A percentile compares a stretch with the other conserved stretches of the same genome.
Conservation (phyloP, 2,888 invertebrate species). For the Miltochrista miniata region DNA sequence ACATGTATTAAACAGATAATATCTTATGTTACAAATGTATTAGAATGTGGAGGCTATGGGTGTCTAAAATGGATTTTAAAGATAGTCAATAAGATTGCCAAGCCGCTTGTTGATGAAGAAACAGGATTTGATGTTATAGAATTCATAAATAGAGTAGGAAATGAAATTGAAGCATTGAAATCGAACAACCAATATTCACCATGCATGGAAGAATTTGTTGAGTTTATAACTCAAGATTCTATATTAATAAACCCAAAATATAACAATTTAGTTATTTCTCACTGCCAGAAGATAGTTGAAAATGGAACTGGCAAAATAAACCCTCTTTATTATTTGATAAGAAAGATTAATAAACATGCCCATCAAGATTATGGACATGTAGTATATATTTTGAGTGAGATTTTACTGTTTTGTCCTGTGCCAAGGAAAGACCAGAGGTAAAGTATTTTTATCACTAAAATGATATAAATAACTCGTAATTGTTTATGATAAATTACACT, state of each 20-base stretch:
- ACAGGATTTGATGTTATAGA: slow-evolving; percentile 49
- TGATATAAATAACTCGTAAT: too few species aligned
- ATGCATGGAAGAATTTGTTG: slow-evolving; percentile 69
- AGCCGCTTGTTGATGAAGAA: slow-evolving; percentile 36
- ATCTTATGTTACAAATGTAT: slow-evolving; percentile 55
- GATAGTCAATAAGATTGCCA: slow-evolving; percentile 58
- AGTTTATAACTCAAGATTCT: slow-evolving; percentile 57
- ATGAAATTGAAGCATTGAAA: slow-evolving; percentile 74
- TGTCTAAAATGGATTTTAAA: slow-evolving; percentile 69
- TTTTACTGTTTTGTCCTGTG: slow-evolving; percentile 75
- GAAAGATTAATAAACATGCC: slow-evolving; percentile 41
- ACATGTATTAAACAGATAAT: slow-evolving; percentile 39
- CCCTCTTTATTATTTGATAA: slow-evolving; percentile 61
- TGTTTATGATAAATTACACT: too few species aligned
- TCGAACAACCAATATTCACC: slow-evolving; percentile 68
- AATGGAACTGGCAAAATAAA: slow-evolving; percentile 60
- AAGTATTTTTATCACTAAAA: neutral
- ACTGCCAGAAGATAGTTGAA: slow-evolving; percentile 66
- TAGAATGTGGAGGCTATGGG: slow-evolving; percentile 76
- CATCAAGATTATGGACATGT: slow-evolving; percentile 51
- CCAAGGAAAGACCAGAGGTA: slow-evolving; percentile 83
- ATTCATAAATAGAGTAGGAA: slow-evolving; percentile 68
- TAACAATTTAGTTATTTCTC: slow-evolving; percentile 58
- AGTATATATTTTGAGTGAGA: slow-evolving; percentile 67
- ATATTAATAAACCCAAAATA: slow-evolving; percentile 49